Evolutionary conservation across 1,140 invertebrate species (phyloP), one percentile per base, ranked within the genome.

Genomic region (Maconellicoccus hirsutus): DNA sequence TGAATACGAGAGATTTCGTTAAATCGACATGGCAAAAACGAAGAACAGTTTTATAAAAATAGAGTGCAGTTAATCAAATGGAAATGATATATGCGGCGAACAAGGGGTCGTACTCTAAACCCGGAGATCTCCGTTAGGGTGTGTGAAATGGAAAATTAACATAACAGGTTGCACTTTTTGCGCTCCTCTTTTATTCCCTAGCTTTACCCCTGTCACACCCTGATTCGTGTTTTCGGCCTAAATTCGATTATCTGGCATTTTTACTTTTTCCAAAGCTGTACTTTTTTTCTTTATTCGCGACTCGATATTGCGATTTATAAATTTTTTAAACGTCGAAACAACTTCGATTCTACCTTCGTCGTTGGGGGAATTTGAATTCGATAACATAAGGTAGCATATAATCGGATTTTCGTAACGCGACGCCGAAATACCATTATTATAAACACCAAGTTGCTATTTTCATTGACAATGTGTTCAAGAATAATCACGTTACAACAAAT

Each of bases 271-370:
- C 7, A 33, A 19, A 70, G 16, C 25, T 26, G 66, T 38, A 12
- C 23, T 70, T 70, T 71, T 29, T 73, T 73, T 59, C 70, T 75
- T 76, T 78, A 76, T 80, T 79, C n/a, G n/a, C n/a, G n/a, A n/a
- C n/a, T n/a, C n/a, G n/a, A n/a, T n/a, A n/a, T n/a, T n/a, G n/a
- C n/a, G n/a, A n/a, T n/a, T n/a, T n/a, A n/a, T n/a, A n/a, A n/a
- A n/a, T n/a, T n/a, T n/a, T n/a, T n/a, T n/a, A n/a, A n/a, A n/a
- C n/a, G n/a, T n/a, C n/a, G n/a, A n/a, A n/a, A n/a, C n/a, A n/a
- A n/a, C n/a, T n/a, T n/a, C 29, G 12, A 33, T 33, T 33, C 12
- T 6, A 33, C 29, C 29, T 6, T 33, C 3, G 4, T 33, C 12
- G 12, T 33, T 33, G 29, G 12, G 29, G 12, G 3, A 6, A 33